Evolutionary conservation across 2,113 vertebrate genomes (phyloP).

Genomic region (Microcebus griseorufus): DNA sequence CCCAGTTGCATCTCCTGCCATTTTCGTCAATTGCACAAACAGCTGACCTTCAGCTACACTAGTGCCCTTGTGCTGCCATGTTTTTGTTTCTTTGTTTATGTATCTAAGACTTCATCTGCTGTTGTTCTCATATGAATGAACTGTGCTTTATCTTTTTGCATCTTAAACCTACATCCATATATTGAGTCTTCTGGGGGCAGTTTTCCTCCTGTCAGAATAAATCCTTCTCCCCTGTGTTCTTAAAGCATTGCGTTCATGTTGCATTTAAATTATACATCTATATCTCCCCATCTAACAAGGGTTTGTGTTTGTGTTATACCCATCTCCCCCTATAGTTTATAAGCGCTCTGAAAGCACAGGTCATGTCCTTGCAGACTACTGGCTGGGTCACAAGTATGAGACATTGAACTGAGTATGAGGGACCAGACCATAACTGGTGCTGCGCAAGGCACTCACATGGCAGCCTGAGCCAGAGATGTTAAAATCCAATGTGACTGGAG

Average conservation of each 20-base stretch:
- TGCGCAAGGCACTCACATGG: fast-evolving
- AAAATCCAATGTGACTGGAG: neutral
- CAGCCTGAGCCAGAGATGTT: no score
- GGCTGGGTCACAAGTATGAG: neutral
- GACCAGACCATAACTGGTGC: fast-evolving
- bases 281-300: neutral
- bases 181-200: neutral
- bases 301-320: neutral
- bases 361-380: neutral
- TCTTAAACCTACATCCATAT: neutral
- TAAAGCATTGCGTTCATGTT: neutral
- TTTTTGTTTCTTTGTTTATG: no score
- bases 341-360: neutral
- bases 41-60: neutral
- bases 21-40: neutral
- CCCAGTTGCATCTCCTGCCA: neutral
- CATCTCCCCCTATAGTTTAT: neutral
- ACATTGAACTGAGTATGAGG: no score
- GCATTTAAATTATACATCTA: neutral
- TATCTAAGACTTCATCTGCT: neutral
- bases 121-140: neutral
- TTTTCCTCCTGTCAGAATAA: neutral
- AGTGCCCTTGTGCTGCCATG: neutral
- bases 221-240: neutral
- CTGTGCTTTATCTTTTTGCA: neutral